These are phyloP conservation scores for Exocentrus adspersus DNA, from an alignment of 2,888 invertebrate genomes.

Conservation along the genomic window DNA sequence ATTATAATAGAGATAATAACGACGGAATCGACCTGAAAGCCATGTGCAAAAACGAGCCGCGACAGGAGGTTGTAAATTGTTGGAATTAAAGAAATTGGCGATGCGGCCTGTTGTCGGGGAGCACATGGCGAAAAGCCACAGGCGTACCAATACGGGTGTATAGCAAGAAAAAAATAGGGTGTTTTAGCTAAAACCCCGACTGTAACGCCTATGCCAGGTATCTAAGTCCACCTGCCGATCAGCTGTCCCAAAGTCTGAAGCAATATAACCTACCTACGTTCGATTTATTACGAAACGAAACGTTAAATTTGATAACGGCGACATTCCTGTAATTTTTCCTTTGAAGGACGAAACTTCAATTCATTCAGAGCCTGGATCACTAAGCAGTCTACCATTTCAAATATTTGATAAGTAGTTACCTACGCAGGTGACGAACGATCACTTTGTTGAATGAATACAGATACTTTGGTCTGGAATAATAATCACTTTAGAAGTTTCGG, in stretches of 20 bases:
- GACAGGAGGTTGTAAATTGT: constrained; percentile 36
- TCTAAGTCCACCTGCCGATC: constrained; percentile 29
- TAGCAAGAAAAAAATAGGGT: too few species aligned
- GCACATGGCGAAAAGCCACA: constrained; percentile 14
- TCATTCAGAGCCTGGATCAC: constrained; percentile 4
- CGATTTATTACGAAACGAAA: neutral
- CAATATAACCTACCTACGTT: too few species aligned
- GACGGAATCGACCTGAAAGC: neutral
- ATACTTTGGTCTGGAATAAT: too few species aligned
- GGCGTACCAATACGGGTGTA: too few species aligned
- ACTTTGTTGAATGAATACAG: too few species aligned
- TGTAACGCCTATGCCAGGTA: constrained; percentile 16
- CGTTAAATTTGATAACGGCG: constrained; percentile 14
- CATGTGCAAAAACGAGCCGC: constrained; percentile 20
- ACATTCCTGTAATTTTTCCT: neutral
- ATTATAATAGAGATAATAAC: constrained; percentile 16
- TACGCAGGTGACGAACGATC: too few species aligned
- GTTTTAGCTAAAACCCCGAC: too few species aligned
- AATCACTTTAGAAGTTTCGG: too few species aligned
- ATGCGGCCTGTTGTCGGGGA: constrained; percentile 29
- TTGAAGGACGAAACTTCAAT: neutral
- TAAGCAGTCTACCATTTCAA: neutral
- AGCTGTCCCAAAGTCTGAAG: constrained; percentile 20
- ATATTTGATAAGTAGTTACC: neutral
- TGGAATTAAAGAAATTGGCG: constrained; percentile 40